Conservation (phyloP, 2,888 invertebrate species). For the Cantharis lateralis region DNA sequence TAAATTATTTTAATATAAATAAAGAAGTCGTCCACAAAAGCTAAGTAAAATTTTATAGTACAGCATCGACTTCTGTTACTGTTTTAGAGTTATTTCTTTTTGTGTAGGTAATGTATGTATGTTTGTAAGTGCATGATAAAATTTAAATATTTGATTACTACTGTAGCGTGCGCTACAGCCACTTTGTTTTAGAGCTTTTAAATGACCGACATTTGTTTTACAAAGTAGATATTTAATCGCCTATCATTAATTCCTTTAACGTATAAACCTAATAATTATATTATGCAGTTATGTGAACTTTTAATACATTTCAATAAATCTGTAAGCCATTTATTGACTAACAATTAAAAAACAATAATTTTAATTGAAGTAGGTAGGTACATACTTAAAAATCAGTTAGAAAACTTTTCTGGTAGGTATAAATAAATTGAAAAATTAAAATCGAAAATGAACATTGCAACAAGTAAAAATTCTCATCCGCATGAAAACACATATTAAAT, state of each 20-base stretch:
- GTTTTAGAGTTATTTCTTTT: not conserved
- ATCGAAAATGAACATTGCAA: not conserved
- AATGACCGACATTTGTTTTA: constrained; percentile 14
- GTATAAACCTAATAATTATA: constrained; percentile 1
- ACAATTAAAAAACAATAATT: not conserved
- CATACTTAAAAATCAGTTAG: not conserved
- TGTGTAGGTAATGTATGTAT: not conserved
- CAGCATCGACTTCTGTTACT: not conserved
- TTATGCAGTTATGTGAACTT: not conserved
- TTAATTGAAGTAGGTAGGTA: not conserved
- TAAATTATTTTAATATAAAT: too few species aligned
- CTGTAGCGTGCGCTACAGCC: not conserved
- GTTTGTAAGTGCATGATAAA: constrained; percentile 1
- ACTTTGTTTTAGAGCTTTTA: constrained; percentile 1
- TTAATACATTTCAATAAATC: not conserved
- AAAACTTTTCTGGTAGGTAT: too few species aligned
- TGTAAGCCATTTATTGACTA: not conserved
- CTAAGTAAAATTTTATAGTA: not conserved
- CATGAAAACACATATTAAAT: too few species aligned
- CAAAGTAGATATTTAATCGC: not conserved
- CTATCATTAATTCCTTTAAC: constrained; percentile 6
- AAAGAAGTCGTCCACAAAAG: not conserved
- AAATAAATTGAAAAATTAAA: too few species aligned
- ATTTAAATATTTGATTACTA: constrained; percentile 13
- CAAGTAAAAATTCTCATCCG: not conserved